Conservation (phyloP, 1,140 invertebrate genomes). For the Drosophila lowei region DNA sequence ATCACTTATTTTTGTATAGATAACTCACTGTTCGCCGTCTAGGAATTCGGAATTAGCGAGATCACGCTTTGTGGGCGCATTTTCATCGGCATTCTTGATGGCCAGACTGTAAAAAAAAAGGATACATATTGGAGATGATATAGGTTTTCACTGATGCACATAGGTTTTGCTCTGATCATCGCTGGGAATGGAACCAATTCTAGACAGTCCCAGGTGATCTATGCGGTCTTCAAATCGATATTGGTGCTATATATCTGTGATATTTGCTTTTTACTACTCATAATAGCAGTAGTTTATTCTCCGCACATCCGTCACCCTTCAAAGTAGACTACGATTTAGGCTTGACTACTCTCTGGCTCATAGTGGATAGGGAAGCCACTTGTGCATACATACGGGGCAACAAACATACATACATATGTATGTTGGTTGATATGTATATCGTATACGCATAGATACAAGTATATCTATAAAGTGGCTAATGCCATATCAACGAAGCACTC, state of each 20-base stretch:
- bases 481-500: conserved; percentile 61
- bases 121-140: neutral
- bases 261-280: too few species aligned
- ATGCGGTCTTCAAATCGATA: too few species aligned
- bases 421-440: too few species aligned
- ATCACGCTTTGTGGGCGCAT: conserved; percentile 86
- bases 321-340: conserved; percentile 49
- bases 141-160: too few species aligned
- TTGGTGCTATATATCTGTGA: too few species aligned
- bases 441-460: neutral
- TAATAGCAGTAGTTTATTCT: too few species aligned
- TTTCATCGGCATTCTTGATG: conserved; percentile 87
- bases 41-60: conserved; percentile 85
- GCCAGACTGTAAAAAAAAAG: conserved; percentile 84
- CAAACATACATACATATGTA: too few species aligned
- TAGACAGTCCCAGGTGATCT: too few species aligned
- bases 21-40: conserved; percentile 87
- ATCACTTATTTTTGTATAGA: neutral
- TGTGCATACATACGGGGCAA: conserved; percentile 7
- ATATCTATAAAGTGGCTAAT: conserved; percentile 59
- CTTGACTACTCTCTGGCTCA: conserved; percentile 41
- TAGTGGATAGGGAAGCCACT: conserved; percentile 7
- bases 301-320: conserved; percentile 46
- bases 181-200: too few species aligned
- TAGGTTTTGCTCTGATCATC: too few species aligned